Evolutionary conservation across 2,888 invertebrate genomes (phyloP), one percentile per base, ranked within the genome.

Genomic region (Branchipolynoe longqiensis): DNA sequence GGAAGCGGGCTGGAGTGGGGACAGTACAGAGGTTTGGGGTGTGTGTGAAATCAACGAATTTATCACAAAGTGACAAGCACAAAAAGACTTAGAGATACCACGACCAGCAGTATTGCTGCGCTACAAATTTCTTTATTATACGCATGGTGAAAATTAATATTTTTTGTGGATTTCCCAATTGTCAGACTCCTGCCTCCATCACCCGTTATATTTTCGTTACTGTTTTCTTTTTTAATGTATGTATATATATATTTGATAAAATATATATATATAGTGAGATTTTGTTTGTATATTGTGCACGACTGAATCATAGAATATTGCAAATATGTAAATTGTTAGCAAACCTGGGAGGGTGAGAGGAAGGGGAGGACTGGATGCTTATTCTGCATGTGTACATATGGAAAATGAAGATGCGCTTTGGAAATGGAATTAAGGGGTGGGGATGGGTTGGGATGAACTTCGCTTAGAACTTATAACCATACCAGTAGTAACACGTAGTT

Each of bases 401-500:
- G 31, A 62, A 31, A 25, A 14, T 14, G 62, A 31, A 28, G 25
- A 62, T 6, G 14, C 3, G 25, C 6, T 25, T 62, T 4, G n/a
- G 12, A 25, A 18, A 4, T 1, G 25, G 25, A 56, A 56, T n/a
- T n/a, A 56, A 25, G 56, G 12, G 62, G 31, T 28, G 31, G 31
- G 31, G 31, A 62, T 28, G 31, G 62, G 12, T 31, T 62, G 28
- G 31, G 31, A 62, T 14, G 0, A 69, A 36, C 14, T 36, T 36
- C 4, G 69, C 69, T 69, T 69, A 69, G 69, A n/a, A 38, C 4
- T 22, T 69, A 38, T 69, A 69, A 69, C 38, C 69, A 69, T 36
- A n/a, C n/a, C 38, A 33, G 33, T 69, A 69, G 69, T 69, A 69
- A 69, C 69, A 69, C 38, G 69, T 69, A 69, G 69, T 38, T 22